phyloP scores from a whole-genome alignment of 1,140 invertebrate genomes.

The Cydia strobilella region DNA sequence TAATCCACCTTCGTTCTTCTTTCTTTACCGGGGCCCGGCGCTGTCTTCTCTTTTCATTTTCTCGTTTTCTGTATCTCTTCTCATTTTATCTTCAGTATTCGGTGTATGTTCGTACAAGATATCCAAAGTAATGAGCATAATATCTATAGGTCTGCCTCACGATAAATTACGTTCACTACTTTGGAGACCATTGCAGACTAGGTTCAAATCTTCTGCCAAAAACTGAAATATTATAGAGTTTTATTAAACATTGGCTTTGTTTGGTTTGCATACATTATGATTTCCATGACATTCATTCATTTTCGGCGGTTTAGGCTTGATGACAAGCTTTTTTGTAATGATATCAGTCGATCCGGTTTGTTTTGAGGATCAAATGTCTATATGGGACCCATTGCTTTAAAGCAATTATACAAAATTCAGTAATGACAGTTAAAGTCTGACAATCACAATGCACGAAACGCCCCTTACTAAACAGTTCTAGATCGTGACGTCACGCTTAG shows the following conservation, averaged over 20 bases:
- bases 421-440: no score
- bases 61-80: neutral
- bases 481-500: no score
- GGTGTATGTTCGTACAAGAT: conserved; percentile 61
- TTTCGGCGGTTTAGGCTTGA: no score
- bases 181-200: conserved; percentile 66
- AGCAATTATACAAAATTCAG: no score
- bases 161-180: conserved; percentile 77
- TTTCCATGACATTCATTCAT: neutral
- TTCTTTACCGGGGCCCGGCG: neutral
- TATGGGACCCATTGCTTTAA: no score
- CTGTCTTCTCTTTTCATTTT: neutral
- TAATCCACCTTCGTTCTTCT: conserved; percentile 23
- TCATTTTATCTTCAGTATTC: conserved; percentile 34
- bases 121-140: conserved; percentile 79
- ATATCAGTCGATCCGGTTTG: no score
- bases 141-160: conserved; percentile 63
- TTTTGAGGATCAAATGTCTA: no score
- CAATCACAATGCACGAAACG: no score
- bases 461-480: no score
- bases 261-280: neutral
- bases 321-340: no score
- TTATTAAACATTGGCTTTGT: neutral
- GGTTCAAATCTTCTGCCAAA: neutral
- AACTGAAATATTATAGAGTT: neutral